A percentile compares a stretch with the other conserved stretches of the same genome.
phyloP scores from a whole-genome alignment of 2,888 invertebrate genomes.

The Tachystola acroxantha region DNA sequence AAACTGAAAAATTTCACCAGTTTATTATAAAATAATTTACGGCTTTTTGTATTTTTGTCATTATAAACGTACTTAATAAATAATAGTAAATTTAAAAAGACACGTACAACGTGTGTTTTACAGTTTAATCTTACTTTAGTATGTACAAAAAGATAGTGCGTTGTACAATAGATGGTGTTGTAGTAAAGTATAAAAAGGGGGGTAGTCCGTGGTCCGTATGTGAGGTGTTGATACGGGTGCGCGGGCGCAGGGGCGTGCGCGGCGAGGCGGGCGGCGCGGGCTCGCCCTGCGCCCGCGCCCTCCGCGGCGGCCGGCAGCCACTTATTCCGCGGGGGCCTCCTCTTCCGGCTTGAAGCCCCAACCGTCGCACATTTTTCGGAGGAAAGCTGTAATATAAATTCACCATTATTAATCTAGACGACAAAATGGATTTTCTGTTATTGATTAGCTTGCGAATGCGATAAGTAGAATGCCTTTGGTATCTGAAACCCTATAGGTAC shows the following conservation, averaged over 20 bases:
- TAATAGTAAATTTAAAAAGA: conserved; percentile 69
- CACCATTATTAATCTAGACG: too few species aligned
- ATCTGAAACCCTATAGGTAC: too few species aligned
- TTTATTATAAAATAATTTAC: conserved; percentile 76
- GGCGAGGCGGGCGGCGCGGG: conserved; percentile 22
- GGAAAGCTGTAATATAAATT: conserved; percentile 90
- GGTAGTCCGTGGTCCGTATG: conserved; percentile 56
- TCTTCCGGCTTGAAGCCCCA: conserved; percentile 48
- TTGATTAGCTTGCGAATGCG: too few species aligned
- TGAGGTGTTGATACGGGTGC: conserved; percentile 57
- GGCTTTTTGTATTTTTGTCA: conserved; percentile 64
- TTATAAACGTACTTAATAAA: conserved; percentile 74
- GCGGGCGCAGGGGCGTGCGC: conserved; percentile 3
- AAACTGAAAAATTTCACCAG: conserved; percentile 40
- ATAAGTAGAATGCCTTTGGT: too few species aligned
- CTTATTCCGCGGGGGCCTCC: conserved; percentile 52
- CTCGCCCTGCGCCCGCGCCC: conserved; percentile 8
- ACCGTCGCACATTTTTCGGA: conserved; percentile 90
- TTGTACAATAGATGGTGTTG: conserved; percentile 62
- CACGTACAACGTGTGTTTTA: conserved; percentile 75
- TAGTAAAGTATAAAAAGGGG: conserved; percentile 65
- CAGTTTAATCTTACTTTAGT: conserved; percentile 75
- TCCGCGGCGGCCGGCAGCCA: conserved; percentile 30
- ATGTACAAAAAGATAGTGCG: conserved; percentile 68
- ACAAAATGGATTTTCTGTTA: too few species aligned